Conservation (phyloP, 2,113 vertebrate genomes). For the Garra rufa region DNA sequence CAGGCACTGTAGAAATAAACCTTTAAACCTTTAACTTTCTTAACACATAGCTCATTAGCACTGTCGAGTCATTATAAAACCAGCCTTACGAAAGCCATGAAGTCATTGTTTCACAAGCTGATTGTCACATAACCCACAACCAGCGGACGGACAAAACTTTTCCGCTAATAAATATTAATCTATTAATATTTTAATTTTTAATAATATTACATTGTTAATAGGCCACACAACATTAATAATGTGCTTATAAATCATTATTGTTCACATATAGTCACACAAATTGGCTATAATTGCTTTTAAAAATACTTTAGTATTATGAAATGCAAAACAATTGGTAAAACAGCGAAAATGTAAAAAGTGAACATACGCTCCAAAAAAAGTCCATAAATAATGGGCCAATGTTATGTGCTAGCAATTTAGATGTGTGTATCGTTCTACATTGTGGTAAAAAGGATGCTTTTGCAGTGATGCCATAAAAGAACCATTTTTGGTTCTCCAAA, state of each 20-base stretch:
- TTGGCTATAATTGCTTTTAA: not conserved
- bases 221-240: no score
- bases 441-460: no score
- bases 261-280: not conserved
- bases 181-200: not conserved
- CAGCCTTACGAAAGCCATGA: slow-evolving; percentile 59
- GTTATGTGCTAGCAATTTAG: no score
- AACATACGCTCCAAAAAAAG: no score
- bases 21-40: slow-evolving; percentile 60
- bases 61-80: slow-evolving; percentile 55
- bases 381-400: no score
- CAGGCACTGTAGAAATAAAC: slow-evolving; percentile 18
- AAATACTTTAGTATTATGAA: not conserved
- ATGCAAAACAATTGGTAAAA: no score
- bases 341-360: no score
- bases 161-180: not conserved
- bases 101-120: slow-evolving; percentile 45
- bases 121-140: not conserved
- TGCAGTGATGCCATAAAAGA: no score
- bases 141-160: not conserved
- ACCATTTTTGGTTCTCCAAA: no score
- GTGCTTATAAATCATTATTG: not conserved
- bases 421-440: no score
- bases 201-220: no score
- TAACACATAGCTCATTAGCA: slow-evolving; percentile 62